These are phyloP conservation scores for Achlya flavicornis DNA, from an alignment of 2,888 invertebrate species.

Conservation along the genomic window DNA sequence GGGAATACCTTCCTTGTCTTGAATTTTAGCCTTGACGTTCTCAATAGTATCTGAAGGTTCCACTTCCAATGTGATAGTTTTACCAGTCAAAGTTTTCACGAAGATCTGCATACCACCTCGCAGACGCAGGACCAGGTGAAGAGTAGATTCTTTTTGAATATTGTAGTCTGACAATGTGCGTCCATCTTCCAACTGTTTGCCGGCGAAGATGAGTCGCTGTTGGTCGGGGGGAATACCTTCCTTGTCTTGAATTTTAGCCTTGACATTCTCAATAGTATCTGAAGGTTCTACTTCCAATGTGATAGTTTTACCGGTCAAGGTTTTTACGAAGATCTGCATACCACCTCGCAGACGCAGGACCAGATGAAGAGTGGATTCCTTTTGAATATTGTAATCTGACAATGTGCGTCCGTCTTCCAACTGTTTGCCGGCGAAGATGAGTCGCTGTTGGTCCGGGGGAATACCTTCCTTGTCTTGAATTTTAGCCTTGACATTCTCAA, in stretches of 20 bases:
- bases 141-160: conserved; percentile 18
- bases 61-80: conserved; percentile 9
- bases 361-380: conserved; percentile 18
- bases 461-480: conserved; percentile 11
- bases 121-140: conserved; percentile 17
- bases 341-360: conserved; percentile 17
- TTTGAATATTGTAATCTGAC: conserved; percentile 17
- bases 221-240: conserved; percentile 19
- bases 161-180: conserved; percentile 17
- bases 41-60: conserved; percentile 10
- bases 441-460: conserved; percentile 8
- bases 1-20: conserved; percentile 16
- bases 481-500: conserved; percentile 11
- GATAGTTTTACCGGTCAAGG: conserved; percentile 7
- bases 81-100: conserved; percentile 9
- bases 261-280: conserved; percentile 9
- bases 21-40: conserved; percentile 11
- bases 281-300: conserved; percentile 9
- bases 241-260: conserved; percentile 10
- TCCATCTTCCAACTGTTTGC: conserved; percentile 15
- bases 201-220: conserved; percentile 9
- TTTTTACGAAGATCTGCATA: conserved; percentile 11
- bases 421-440: conserved; percentile 10
- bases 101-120: conserved; percentile 16
- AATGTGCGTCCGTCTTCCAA: conserved; percentile 16